These are phyloP conservation scores for Oceanodroma leucorhoa DNA, from an alignment of 2,797 vertebrate species.

Conservation along the genomic window DNA sequence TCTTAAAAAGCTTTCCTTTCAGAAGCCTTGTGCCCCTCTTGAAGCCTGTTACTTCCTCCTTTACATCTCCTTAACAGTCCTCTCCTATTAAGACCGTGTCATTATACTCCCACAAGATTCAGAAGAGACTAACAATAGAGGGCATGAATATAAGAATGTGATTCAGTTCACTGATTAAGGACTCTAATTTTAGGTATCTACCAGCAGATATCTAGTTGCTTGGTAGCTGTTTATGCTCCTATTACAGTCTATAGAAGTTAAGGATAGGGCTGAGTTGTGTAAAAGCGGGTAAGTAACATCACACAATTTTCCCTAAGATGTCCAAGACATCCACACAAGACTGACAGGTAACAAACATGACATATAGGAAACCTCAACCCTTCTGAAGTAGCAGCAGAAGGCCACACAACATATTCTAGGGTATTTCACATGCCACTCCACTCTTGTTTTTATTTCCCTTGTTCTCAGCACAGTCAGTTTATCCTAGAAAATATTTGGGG, in stretches of 20 bases:
- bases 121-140: neutral
- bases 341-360: neutral
- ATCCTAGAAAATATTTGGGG: neutral
- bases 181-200: neutral
- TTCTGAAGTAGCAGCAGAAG: neutral
- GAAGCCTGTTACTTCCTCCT: neutral
- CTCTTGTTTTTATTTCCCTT: neutral
- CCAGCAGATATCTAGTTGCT: neutral
- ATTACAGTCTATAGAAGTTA: neutral
- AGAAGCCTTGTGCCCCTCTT: neutral
- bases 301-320: neutral
- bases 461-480: neutral
- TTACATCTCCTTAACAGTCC: neutral
- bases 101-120: neutral
- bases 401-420: neutral
- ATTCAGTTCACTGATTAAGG: neutral
- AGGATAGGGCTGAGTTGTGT: neutral
- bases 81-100: neutral
- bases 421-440: neutral
- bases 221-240: neutral
- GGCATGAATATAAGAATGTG: neutral
- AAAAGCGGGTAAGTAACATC: neutral
- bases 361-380: neutral
- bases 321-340: neutral
- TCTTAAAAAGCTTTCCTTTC: neutral